Evolutionary conservation across 2,797 vertebrate genomes (phyloP).

Genomic region (Tamandua tetradactyla): DNA sequence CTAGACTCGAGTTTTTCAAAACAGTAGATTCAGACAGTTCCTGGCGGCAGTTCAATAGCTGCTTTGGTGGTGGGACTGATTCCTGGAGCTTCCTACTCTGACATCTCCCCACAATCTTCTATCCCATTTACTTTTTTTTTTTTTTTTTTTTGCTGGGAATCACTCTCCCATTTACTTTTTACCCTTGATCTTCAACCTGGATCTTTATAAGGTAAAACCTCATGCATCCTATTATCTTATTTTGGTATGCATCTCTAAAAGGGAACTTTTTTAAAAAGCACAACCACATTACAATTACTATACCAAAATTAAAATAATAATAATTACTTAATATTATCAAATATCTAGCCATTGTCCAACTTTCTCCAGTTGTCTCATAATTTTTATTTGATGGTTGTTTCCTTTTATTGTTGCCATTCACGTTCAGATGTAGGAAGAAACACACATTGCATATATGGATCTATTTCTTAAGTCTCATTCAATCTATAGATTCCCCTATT

Average conservation of each 20-base stretch:
- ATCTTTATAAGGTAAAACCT: constrained; percentile 46
- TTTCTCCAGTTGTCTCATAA: not conserved
- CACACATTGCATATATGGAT: not conserved
- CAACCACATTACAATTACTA: not conserved
- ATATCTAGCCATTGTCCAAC: not conserved
- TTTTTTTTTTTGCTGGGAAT: too few relatives aligned
- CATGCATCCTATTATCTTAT: not conserved
- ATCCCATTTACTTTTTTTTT: too few relatives aligned
- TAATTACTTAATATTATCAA: not conserved
- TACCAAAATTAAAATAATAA: constrained; percentile 29
- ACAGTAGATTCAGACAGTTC: too few relatives aligned
- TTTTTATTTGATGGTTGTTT: not conserved
- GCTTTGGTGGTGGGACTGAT: too few relatives aligned
- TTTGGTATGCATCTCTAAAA: constrained; percentile 20
- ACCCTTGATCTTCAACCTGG: not conserved
- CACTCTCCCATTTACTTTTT: not conserved
- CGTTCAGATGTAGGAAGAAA: not conserved
- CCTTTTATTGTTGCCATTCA: not conserved
- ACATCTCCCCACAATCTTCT: too few relatives aligned
- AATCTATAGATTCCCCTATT: not conserved
- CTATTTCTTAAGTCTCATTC: not conserved
- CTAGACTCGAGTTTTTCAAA: too few relatives aligned
- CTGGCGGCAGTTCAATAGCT: too few relatives aligned
- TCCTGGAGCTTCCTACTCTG: too few relatives aligned
- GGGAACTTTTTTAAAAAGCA: not conserved